phyloP scores from a whole-genome alignment of 35 echinoderm and acorn worm species.

The Acanthaster planci region DNA sequence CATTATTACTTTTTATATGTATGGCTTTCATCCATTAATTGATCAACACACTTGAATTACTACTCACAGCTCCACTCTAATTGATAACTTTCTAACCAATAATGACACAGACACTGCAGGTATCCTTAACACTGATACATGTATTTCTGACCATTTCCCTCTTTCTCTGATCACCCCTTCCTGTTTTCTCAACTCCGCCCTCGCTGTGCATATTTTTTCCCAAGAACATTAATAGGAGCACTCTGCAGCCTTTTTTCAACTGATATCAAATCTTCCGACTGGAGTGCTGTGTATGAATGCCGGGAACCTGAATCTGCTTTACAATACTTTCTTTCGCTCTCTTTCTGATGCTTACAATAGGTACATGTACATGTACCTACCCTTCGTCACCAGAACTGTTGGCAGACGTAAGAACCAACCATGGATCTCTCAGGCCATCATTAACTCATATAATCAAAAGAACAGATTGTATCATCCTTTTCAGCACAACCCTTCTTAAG shows the following conservation, averaged over 20 bases:
- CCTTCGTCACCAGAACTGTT: background rate
- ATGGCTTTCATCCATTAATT: conserved; percentile 2
- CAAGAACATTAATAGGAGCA: background rate
- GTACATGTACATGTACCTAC: background rate
- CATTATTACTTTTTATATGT: background rate
- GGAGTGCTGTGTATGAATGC: background rate
- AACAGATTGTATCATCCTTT: background rate
- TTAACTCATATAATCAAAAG: background rate
- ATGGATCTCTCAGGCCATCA: background rate
- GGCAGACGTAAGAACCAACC: background rate
- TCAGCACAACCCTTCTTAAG: background rate
- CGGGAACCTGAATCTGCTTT: background rate
- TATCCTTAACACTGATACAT: conserved; percentile 12
- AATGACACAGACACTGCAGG: conserved; percentile 14
- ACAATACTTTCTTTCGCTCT: background rate
- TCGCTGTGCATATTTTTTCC: background rate
- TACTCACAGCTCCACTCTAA: background rate
- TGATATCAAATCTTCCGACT: background rate
- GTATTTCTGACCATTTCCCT: background rate
- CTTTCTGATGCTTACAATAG: background rate
- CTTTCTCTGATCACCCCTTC: no score
- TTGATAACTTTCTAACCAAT: conserved; percentile 31
- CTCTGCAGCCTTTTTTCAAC: background rate
- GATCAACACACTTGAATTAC: background rate
- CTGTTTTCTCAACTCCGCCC: background rate